A percentile compares a stretch with the other conserved stretches of the same genome.
Conservation (phyloP, 2,888 invertebrate genomes). For the Oligia strigilis region DNA sequence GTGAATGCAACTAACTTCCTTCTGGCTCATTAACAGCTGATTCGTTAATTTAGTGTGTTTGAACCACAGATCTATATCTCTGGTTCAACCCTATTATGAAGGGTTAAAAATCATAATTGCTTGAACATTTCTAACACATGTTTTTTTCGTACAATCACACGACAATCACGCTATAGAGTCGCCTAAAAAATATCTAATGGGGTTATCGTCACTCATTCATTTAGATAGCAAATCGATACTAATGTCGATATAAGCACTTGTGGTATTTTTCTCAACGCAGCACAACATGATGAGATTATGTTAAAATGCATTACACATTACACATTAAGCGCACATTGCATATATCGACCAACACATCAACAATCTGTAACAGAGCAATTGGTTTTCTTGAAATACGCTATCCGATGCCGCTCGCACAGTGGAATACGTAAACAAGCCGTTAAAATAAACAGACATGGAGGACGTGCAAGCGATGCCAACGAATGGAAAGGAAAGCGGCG, state of each 20-base stretch:
- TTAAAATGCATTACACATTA: constrained; percentile 54
- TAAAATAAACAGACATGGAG: constrained; percentile 51
- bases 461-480: constrained; percentile 47
- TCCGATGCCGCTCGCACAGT: constrained; percentile 41
- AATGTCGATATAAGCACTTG: constrained; percentile 18
- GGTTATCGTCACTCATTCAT: constrained; percentile 60
- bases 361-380: constrained; percentile 15
- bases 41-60: constrained; percentile 17
- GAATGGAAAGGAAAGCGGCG: constrained; percentile 67
- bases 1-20: constrained; percentile 24
- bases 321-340: constrained; percentile 56
- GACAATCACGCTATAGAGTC: constrained; percentile 58
- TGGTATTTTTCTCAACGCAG: constrained; percentile 40
- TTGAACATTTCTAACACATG: constrained; percentile 21
- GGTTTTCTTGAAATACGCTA: constrained; percentile 32
- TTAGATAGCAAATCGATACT: constrained; percentile 50
- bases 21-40: constrained; percentile 51
- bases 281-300: constrained; percentile 55
- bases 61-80: constrained; percentile 1
- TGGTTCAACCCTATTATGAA: constrained; percentile 13
- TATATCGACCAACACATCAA: constrained; percentile 33
- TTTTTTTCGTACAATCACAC: constrained; percentile 58
- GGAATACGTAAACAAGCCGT: constrained; percentile 24
- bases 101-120: constrained; percentile 50
- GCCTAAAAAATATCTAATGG: constrained; percentile 54